phyloP scores from a whole-genome alignment of 2,113 vertebrate genomes.

The Mixornis gularis region DNA sequence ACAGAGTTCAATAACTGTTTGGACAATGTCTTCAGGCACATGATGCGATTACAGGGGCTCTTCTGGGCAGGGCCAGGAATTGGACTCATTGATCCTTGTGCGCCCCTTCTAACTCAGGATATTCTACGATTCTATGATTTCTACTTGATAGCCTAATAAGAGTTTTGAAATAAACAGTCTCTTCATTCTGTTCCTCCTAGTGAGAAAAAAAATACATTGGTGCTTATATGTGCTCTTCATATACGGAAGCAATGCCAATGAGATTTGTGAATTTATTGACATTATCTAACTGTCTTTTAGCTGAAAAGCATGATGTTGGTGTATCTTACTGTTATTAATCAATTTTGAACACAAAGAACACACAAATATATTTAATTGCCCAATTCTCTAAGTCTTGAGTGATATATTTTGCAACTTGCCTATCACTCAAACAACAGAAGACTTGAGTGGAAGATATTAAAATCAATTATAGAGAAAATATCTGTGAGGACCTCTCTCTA shows the following conservation, averaged over 20 bases:
- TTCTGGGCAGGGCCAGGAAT: neutral
- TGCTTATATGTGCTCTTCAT: neutral
- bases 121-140: neutral
- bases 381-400: constrained; percentile 20
- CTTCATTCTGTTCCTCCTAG: neutral
- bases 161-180: neutral
- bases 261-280: constrained; percentile 40
- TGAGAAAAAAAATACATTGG: neutral
- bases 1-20: neutral
- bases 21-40: neutral
- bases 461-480: constrained; percentile 37
- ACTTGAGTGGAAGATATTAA: constrained; percentile 19
- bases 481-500: neutral
- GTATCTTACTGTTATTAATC: constrained; percentile 41
- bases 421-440: constrained; percentile 39
- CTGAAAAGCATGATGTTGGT: constrained; percentile 1
- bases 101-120: neutral
- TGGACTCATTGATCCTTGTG: neutral
- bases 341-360: constrained; percentile 40
- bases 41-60: rapidly evolving
- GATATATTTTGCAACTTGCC: constrained; percentile 54
- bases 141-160: neutral
- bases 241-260: neutral
- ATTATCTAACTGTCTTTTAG: constrained; percentile 16
- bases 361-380: constrained; percentile 24